Percentiles rank a stretch among this genome's conserved stretches.
phyloP scores from a whole-genome alignment of 2,888 invertebrate species.

The Axea sp. region DNA sequence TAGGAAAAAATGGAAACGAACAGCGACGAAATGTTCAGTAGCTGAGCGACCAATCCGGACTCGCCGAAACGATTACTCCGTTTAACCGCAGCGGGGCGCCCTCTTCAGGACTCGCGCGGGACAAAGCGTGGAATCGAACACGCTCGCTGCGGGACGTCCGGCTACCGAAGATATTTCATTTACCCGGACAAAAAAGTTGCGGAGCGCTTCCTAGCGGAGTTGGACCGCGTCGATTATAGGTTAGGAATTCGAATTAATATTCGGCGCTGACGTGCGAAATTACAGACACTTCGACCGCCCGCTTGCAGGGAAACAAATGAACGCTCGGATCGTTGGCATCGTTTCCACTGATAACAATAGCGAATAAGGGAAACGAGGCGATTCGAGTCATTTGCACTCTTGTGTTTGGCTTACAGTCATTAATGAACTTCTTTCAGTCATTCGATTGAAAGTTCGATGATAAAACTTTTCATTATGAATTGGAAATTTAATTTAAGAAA shows the following conservation, averaged over 20 bases:
- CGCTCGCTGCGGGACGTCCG: slow-evolving; percentile 72
- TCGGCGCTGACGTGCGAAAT: slow-evolving; percentile 79
- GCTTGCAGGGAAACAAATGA: slow-evolving; percentile 76
- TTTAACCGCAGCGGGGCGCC: slow-evolving; percentile 76
- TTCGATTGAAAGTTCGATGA: background rate
- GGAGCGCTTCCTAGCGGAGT: slow-evolving; percentile 49
- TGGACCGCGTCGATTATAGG: slow-evolving; percentile 52
- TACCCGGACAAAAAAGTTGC: slow-evolving; percentile 71
- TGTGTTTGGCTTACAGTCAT: background rate
- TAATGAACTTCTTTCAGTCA: background rate
- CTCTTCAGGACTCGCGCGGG: slow-evolving; percentile 68
- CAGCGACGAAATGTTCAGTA: slow-evolving; percentile 60
- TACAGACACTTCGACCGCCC: slow-evolving; percentile 69
- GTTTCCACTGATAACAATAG: slow-evolving; percentile 42
- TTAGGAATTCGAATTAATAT: slow-evolving; percentile 79
- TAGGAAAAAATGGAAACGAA: slow-evolving; percentile 3
- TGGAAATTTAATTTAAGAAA: too few relatives aligned
- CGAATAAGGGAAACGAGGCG: slow-evolving; percentile 18
- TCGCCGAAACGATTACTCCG: slow-evolving; percentile 73
- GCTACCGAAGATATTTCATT: slow-evolving; percentile 78
- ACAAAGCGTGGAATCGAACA: slow-evolving; percentile 73
- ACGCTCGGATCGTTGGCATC: slow-evolving; percentile 45
- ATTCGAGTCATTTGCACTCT: slow-evolving; percentile 15
- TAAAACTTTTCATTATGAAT: background rate
- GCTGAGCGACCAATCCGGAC: slow-evolving; percentile 54